Evolutionary conservation across 1,140 invertebrate genomes (phyloP).

Genomic region (Tetragnatha versicolor): DNA sequence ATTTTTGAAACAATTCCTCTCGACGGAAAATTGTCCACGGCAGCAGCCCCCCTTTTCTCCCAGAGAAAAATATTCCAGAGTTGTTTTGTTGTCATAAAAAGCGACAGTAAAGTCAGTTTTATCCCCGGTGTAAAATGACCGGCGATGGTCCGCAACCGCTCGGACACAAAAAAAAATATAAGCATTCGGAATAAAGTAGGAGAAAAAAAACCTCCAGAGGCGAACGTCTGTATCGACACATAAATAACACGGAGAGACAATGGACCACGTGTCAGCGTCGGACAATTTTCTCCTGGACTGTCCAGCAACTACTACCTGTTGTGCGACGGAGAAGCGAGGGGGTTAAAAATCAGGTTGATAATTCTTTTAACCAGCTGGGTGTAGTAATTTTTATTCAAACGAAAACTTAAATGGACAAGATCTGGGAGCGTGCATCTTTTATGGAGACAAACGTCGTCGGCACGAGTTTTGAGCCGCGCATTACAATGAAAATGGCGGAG

Average conservation of each 20-base stretch:
- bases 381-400: no score
- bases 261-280: constrained; percentile 32
- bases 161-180: not conserved
- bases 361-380: not conserved
- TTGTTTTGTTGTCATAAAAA: constrained; percentile 50
- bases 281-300: not conserved
- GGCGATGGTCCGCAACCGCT: not conserved
- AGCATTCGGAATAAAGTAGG: not conserved
- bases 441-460: constrained; percentile 10
- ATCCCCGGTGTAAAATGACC: constrained; percentile 13
- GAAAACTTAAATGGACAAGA: constrained; percentile 18
- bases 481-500: constrained; percentile 14
- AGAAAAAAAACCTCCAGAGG: not conserved
- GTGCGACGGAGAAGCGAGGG: not conserved
- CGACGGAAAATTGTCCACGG: constrained; percentile 21
- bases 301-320: not conserved
- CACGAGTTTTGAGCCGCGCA: not conserved
- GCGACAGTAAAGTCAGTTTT: constrained; percentile 45
- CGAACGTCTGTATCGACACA: constrained; percentile 23
- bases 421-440: not conserved
- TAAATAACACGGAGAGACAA: constrained; percentile 43
- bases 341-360: constrained; percentile 4
- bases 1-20: constrained; percentile 37
- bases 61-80: not conserved
- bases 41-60: not conserved